Evolutionary conservation across 2,888 invertebrate species (phyloP).

Genomic region (Eupithecia tripunctaria): DNA sequence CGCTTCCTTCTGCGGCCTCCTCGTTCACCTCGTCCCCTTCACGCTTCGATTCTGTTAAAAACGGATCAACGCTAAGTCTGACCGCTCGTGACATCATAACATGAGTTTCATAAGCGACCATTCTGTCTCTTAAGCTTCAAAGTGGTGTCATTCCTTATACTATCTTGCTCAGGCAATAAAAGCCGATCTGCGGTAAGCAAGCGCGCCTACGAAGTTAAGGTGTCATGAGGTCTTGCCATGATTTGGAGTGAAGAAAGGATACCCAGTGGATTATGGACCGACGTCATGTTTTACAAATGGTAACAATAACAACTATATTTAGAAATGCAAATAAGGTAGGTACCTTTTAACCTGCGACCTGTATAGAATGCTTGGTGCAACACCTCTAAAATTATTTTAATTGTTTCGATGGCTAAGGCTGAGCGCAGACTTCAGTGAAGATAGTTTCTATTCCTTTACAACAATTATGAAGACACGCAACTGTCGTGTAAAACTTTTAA

Average conservation of each 20-base stretch:
- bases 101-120: neutral
- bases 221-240: neutral
- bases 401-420: neutral
- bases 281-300: neutral
- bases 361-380: neutral
- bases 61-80: neutral
- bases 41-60: neutral
- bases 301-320: neutral
- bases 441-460: too few species aligned
- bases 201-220: neutral
- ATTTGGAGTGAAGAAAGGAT: neutral
- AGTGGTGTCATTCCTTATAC: neutral
- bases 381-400: neutral
- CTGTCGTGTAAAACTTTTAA: too few species aligned
- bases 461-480: too few species aligned
- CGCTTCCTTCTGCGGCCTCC: neutral
- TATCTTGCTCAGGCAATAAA: too few species aligned
- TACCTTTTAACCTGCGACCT: constrained; percentile 1
- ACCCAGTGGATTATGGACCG: neutral
- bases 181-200: neutral
- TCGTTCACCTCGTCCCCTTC: neutral
- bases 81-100: neutral
- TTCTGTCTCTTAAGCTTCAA: neutral
- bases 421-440: too few species aligned
- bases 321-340: neutral